Base-by-base conservation (phyloP, 2,797 vertebrate genomes). In the Anabacerthia variegaticeps region DNA sequence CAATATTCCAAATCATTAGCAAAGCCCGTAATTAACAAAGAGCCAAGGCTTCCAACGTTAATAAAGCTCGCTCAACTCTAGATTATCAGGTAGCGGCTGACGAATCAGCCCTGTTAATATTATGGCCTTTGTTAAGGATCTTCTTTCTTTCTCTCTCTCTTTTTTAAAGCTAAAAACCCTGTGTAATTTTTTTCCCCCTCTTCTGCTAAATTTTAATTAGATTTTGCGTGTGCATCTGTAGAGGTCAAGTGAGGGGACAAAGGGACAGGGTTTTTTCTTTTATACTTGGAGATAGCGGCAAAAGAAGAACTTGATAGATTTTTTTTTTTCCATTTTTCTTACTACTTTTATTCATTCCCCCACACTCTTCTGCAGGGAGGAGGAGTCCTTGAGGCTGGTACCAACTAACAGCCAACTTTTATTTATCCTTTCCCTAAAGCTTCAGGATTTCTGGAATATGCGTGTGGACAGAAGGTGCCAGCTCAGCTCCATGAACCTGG, bases 1-100 rank as follows among this genome's bases (percentile, higher is more conserved):
- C 97, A 99, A 99, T 99, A 99, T 99, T 99, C 99, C 98, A 97
- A 99, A 99, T 98, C 99, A 99, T 99, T 99, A 99, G 99, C 98
- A 98, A 97, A 98, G 98, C 94, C 98, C 98, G 98, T 99, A 99
- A 99, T 99, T 99, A 99, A 99, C 98, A 98, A 98, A 94, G 98
- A 98, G 98, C 98, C 79, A 75, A 95, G 95, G 92, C 93, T 97
- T 82, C 95, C 93, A 94, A 67, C 37, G 54, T 97, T 97, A 97
- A 97, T 97, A 97, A 97, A 97, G 96, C 96, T 95, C 92, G 41
- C 96, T 96, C 91, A 62, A 56, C 87, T 97, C 94, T 87, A 93
- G 88, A 97, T 96, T 96, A 97, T 95, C 97, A 96, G 96, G 96
- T 95, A 95, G 96, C 37, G 59, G 95, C 96, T 97, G 97, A 96